These are phyloP conservation scores for Basileuterus tristriatus DNA, from an alignment of 2,797 vertebrate genomes.

Conservation along the genomic window DNA sequence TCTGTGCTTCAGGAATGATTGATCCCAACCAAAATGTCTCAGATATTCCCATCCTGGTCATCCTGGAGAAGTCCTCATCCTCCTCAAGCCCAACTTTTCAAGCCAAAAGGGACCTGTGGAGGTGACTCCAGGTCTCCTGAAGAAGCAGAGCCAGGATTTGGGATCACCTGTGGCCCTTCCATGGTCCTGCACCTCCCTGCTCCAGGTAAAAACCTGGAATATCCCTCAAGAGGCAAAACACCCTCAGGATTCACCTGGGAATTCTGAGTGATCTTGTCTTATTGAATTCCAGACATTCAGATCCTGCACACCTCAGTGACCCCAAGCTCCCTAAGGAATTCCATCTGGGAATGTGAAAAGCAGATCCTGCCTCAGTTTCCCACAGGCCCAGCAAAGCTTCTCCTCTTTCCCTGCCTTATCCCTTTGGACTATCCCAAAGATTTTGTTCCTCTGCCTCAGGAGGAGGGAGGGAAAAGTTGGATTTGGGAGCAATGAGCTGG, in stretches of 20 bases:
- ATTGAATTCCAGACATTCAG: background rate
- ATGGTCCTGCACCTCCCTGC: background rate
- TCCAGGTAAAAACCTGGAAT: background rate
- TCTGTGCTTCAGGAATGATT: accelerated
- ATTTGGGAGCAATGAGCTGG: background rate
- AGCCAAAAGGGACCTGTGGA: background rate
- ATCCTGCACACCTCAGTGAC: background rate
- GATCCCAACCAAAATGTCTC: accelerated
- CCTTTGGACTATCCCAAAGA: background rate
- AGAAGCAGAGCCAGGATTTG: background rate
- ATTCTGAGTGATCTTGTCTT: background rate
- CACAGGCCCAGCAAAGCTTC: background rate
- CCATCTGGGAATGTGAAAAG: background rate
- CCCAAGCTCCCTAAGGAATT: background rate
- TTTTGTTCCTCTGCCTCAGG: background rate
- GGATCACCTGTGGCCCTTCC: background rate
- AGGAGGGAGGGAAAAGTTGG: background rate
- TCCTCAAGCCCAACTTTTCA: background rate
- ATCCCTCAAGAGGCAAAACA: background rate
- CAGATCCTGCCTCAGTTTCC: background rate
- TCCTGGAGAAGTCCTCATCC: background rate
- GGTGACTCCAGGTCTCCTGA: background rate
- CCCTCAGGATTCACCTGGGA: background rate
- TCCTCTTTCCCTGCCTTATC: background rate
- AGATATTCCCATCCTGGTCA: background rate